Evolutionary conservation across 2,888 invertebrate species (phyloP), one percentile per base, ranked within the genome.

Genomic region (Trisateles emortualis): DNA sequence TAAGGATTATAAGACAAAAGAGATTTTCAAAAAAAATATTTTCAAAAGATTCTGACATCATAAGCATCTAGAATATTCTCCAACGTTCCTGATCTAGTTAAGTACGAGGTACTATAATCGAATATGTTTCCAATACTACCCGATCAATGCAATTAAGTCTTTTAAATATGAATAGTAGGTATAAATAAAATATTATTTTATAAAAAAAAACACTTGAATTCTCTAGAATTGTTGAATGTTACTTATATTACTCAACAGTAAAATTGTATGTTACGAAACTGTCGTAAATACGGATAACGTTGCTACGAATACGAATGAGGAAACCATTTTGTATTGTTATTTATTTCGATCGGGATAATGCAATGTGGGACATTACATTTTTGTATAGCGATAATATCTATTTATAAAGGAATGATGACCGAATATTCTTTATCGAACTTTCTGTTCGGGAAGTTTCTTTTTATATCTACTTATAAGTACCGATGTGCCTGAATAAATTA

Each of bases 251-350:
- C 69, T 39, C 48, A 71, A 73, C 42, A 17, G 36, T 29, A 45
- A 36, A 1, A 42, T 38, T 40, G 65, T 72, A 60, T 40, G 40
- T 70, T 72, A 62, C 56, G 67, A 65, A 72, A 72, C 50, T 57
- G 38, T 57, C 46, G 52, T 59, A 43, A 60, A 60, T 44, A 54
- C 46, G 32, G 62, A 64, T 59, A 63, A 40, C 50, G 55, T 13
- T 40, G 16, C 32, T 51, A 50, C 43, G 38, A 58, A 49, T 50
- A 24, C 16, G 22, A 48, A 57, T 49, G 58, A 53, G 56, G 58
- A 63, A 59, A 64, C 35, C 8, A 30, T 1, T 39, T 35, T 50
- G 14, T 33, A 16, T 16, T 32, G 6, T 1, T 8, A 10, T 30
- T 30, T 29, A 19, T 42, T 38, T 14, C 10, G 24, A 11, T 35